A percentile compares a stretch with the other conserved stretches of the same genome.
phyloP scores from a whole-genome alignment of 2,888 invertebrate genomes.

The Choristoneura rosaceana region DNA sequence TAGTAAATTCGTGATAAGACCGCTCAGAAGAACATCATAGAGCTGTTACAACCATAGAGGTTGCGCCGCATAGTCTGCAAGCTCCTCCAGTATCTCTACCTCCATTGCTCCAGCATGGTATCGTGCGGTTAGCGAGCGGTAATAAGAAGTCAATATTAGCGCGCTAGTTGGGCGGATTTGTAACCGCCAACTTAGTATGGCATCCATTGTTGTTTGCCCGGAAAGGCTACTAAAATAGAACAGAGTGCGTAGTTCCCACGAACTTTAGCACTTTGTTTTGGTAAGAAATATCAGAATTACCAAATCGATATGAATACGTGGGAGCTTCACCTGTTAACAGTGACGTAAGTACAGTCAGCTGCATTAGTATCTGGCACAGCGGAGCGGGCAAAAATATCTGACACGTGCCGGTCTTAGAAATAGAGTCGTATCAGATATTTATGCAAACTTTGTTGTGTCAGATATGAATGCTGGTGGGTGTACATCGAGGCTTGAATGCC shows the following conservation, averaged over 20 bases:
- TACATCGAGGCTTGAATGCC: no score
- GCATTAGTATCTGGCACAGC: no score
- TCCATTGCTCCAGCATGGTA: slow-evolving; percentile 47
- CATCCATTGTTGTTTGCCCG: slow-evolving; percentile 37
- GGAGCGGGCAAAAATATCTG: no score
- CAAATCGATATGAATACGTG: neutral
- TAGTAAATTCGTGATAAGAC: no score
- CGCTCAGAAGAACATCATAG: no score
- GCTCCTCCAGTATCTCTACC: slow-evolving; percentile 21
- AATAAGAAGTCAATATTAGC: slow-evolving; percentile 77
- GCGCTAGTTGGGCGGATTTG: slow-evolving; percentile 51
- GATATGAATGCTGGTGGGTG: no score
- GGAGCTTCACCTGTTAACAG: neutral
- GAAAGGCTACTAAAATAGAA: slow-evolving; percentile 20
- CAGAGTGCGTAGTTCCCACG: slow-evolving; percentile 22
- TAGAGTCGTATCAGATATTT: no score
- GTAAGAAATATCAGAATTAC: slow-evolving; percentile 10
- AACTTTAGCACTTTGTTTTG: slow-evolving; percentile 19
- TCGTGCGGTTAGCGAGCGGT: slow-evolving; percentile 47
- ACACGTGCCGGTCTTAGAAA: no score
- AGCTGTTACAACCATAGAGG: no score
- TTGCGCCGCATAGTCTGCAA: no score
- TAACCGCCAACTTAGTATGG: slow-evolving; percentile 45
- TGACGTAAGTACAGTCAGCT: no score
- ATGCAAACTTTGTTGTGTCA: no score